Percentiles rank a stretch among this genome's conserved stretches.
phyloP scores from a whole-genome alignment of 1,140 invertebrate genomes.

The Diabrotica virgifera region DNA sequence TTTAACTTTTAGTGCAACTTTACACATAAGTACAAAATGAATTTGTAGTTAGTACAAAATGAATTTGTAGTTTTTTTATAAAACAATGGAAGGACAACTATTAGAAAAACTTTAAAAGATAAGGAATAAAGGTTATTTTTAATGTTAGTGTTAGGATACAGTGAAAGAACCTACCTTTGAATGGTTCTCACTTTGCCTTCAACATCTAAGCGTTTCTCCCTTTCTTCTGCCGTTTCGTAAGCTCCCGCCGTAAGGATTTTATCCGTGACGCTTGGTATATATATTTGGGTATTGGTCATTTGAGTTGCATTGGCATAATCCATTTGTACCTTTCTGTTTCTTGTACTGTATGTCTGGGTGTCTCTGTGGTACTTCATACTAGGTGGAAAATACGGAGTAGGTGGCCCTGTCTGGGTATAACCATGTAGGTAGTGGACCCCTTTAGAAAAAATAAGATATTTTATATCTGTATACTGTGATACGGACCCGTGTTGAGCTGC shows the following conservation, averaged over 20 bases:
- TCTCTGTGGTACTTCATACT: conserved; percentile 54
- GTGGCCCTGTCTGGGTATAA: conserved; percentile 61
- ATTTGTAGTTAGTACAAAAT: too few relatives aligned
- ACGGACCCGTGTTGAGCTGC: too few relatives aligned
- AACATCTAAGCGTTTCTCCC: conserved; percentile 51
- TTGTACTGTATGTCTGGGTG: conserved; percentile 57
- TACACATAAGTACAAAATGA: too few relatives aligned
- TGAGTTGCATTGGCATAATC: conserved; percentile 53
- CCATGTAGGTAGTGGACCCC: conserved; percentile 59
- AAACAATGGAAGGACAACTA: too few relatives aligned
- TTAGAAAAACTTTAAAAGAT: too few relatives aligned
- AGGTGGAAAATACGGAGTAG: conserved; percentile 50
- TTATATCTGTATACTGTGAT: too few relatives aligned
- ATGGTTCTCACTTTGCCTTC: conserved; percentile 57
- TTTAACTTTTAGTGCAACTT: too few relatives aligned
- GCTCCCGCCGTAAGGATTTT: conserved; percentile 53
- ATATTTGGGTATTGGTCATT: conserved; percentile 54
- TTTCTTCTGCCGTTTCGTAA: conserved; percentile 57
- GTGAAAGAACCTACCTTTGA: conserved; percentile 48
- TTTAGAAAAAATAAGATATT: neutral
- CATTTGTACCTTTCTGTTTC: conserved; percentile 49
- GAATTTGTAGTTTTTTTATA: too few relatives aligned
- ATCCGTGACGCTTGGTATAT: conserved; percentile 57
- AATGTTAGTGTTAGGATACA: neutral
- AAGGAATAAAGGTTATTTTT: neutral